Percentiles rank a stretch among this genome's conserved stretches.
Evolutionary conservation across 1,140 invertebrate species (phyloP).

Genomic region (Ceratitis capitata): DNA sequence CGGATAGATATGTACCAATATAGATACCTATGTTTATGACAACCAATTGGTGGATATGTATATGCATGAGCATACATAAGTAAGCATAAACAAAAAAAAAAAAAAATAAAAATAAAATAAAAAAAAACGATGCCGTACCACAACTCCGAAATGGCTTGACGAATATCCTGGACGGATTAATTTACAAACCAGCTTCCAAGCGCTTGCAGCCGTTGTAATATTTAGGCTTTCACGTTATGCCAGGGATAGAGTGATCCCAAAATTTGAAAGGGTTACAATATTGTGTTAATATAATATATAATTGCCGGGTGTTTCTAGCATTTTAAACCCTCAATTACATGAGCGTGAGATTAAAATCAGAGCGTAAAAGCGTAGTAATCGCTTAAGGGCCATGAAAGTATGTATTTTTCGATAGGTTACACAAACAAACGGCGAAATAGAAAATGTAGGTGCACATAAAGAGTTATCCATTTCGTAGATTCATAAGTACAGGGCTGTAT

Average conservation of each 20-base stretch:
- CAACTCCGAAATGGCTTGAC: no score
- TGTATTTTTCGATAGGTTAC: background rate
- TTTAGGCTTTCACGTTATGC: background rate
- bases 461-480: no score
- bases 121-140: no score
- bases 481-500: no score
- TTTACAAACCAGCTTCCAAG: background rate
- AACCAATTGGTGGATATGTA: background rate
- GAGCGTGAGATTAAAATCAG: slow-evolving; percentile 55
- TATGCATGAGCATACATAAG: no score
- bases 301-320: background rate
- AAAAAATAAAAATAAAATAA: no score
- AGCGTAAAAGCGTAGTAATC: background rate
- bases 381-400: background rate
- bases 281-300: background rate
- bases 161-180: no score
- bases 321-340: slow-evolving; percentile 52
- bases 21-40: background rate
- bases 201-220: background rate
- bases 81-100: no score
- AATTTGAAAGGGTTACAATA: background rate
- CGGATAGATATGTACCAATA: no score
- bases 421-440: no score
- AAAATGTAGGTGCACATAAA: no score
- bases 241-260: background rate